Evolutionary conservation across 2,113 vertebrate species (phyloP).

Genomic region (Oenanthe oenanthe): DNA sequence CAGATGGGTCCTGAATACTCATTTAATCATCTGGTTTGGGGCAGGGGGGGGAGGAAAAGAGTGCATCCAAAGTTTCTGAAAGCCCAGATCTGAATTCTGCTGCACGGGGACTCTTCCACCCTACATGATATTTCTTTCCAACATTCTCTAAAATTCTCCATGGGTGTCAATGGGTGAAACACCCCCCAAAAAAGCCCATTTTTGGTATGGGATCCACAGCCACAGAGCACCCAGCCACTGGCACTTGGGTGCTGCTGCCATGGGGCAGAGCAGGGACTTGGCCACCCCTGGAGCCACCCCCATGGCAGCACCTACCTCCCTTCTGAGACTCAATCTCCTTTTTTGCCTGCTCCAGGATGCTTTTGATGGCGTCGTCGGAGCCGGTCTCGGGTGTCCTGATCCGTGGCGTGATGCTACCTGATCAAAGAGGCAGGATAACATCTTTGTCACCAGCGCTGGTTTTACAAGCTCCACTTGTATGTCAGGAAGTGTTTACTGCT

Average conservation of each 20-base stretch:
- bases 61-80: not conserved
- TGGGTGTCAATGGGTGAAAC: not conserved
- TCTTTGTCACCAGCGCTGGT: not conserved
- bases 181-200: not conserved
- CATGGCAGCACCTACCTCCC: conserved; percentile 78
- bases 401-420: conserved; percentile 98
- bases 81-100: not conserved
- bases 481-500: conserved; percentile 33
- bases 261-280: fast-evolving
- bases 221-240: not conserved
- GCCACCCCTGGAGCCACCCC: not conserved
- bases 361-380: conserved; percentile 98
- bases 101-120: fast-evolving
- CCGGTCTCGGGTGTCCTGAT: conserved; percentile 98
- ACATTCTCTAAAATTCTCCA: not conserved
- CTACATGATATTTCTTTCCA: not conserved
- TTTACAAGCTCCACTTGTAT: conserved; percentile 12
- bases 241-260: not conserved
- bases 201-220: not conserved
- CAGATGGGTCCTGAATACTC: conserved; percentile 36
- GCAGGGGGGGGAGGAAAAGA: not conserved
- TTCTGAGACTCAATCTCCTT: conserved; percentile 98
- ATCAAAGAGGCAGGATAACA: conserved; percentile 51
- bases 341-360: conserved; percentile 97
- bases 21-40: conserved; percentile 48